phyloP scores from a whole-genome alignment of 2,113 vertebrate genomes.

The Pagrus major region DNA sequence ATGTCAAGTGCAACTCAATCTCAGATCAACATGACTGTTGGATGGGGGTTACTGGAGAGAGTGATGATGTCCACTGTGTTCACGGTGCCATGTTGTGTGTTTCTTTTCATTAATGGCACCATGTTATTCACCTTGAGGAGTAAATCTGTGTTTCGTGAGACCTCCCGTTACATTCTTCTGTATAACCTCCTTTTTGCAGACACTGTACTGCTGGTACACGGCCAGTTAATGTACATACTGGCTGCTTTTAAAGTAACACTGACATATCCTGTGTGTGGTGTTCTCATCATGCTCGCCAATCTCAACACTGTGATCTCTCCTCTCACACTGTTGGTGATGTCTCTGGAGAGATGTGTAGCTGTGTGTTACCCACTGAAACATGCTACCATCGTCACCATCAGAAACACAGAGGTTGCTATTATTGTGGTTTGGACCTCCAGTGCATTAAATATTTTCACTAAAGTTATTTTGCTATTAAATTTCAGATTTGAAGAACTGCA shows the following conservation, averaged over 20 bases:
- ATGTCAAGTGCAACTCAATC: slow-evolving; percentile 11
- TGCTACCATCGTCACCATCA: slow-evolving; percentile 61
- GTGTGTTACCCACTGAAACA: too few species aligned
- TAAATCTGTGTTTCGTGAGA: too few species aligned
- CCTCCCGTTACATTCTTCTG: too few species aligned
- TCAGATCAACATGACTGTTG: slow-evolving; percentile 1
- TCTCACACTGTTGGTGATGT: slow-evolving; percentile 75
- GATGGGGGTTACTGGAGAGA: neutral
- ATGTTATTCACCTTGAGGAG: slow-evolving; percentile 56
- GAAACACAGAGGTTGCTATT: slow-evolving; percentile 57
- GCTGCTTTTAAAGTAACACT: too few species aligned
- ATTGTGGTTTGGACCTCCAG: slow-evolving; percentile 58
- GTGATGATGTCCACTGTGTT: neutral
- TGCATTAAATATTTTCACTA: slow-evolving; percentile 1
- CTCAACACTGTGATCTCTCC: slow-evolving; percentile 47
- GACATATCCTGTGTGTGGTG: too few species aligned
- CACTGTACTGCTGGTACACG: too few species aligned
- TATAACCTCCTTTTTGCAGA: too few species aligned
- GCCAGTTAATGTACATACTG: too few species aligned
- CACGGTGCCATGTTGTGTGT: slow-evolving; percentile 24
- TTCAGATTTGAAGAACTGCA: slow-evolving; percentile 2
- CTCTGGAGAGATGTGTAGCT: too few species aligned
- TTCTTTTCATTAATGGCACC: slow-evolving; percentile 25
- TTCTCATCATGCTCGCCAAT: slow-evolving; percentile 4
- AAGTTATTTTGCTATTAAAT: slow-evolving; percentile 9